A percentile compares a stretch with the other conserved stretches of the same genome.
These are phyloP conservation scores for Indicator maculatus DNA, from an alignment of 2,113 vertebrate genomes.

Conservation along the genomic window DNA sequence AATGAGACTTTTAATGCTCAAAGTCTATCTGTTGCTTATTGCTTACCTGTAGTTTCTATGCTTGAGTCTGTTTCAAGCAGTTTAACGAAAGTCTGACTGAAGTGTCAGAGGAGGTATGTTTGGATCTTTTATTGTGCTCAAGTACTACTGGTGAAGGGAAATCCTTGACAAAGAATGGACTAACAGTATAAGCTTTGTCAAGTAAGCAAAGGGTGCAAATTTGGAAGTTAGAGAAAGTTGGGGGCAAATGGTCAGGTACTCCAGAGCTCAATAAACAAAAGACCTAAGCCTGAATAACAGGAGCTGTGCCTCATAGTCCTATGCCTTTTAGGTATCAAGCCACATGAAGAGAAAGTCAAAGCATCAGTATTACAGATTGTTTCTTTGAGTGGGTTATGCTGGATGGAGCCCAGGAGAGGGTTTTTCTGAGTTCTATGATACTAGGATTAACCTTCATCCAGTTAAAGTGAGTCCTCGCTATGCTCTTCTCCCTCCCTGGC, in stretches of 20 bases:
- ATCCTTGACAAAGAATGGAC: background rate
- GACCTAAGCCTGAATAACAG: background rate
- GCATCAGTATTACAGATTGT: background rate
- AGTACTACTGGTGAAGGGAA: background rate
- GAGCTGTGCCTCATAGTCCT: background rate
- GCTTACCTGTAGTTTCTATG: background rate
- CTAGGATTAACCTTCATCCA: conserved; percentile 64
- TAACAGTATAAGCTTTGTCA: background rate
- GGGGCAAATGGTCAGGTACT: background rate
- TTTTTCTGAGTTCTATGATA: conserved; percentile 50
- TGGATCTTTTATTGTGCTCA: background rate
- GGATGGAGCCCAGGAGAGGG: conserved; percentile 47
- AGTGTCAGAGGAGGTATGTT: background rate
- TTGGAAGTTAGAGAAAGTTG: background rate
- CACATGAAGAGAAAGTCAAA: background rate
- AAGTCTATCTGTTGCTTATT: background rate
- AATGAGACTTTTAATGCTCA: background rate
- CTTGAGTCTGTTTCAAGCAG: background rate
- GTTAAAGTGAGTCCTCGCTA: conserved; percentile 20
- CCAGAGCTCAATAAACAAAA: background rate
- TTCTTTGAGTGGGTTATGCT: conserved; percentile 19
- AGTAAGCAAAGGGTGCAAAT: background rate
- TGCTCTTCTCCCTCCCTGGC: background rate
- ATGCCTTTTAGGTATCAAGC: background rate
- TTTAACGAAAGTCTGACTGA: background rate